Evolutionary conservation across 2,797 vertebrate genomes (phyloP), one percentile per base, ranked within the genome.

Genomic region (Hyperoplus immaculatus): DNA sequence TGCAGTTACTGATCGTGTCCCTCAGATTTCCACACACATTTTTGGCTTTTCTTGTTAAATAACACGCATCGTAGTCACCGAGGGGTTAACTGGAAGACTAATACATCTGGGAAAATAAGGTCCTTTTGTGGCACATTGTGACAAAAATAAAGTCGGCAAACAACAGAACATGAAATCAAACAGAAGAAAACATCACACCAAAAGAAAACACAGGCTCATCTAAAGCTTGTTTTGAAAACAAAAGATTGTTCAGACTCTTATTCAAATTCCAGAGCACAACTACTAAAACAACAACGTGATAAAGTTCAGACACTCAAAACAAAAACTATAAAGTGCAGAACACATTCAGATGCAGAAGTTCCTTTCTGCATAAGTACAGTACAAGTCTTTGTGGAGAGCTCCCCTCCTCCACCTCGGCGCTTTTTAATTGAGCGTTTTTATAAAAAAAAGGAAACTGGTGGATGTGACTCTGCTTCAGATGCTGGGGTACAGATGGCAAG

Each of bases 291-390:
- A 77, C 49, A 51, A 71, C 38, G 13, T 16, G 39, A 65, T n/a
- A 55, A 77, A 65, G 73, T 42, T 15, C 47, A 65, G 18, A 43
- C 62, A 72, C 61, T 71, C 36, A 76, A 69, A 94, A 64, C 47
- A 95, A n/a, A 94, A 95, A 95, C 29, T 96, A 95, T 98, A 99
- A 99, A 98, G 97, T 99, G 97, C 97, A 96, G 95, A 93, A 97
- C 95, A 95, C 95, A 95, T 95, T 96, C 96, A 95, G 93, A 90
- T 90, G 93, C 96, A 93, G 94, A 95, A 85, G 57, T 60, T 85
- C 38, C 6, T 39, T 89, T 85, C 85, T 80, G 79, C 83, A 80
- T 74, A 88, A 92, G 93, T 90, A 96, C 61, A 80, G 67, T 59
- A 58, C 94, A 93, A 94, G 94, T 94, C 86, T 85, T 62, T 79